Percentiles rank a stretch among this genome's conserved stretches.
Conservation (phyloP, 2,797 vertebrate species). For the Ibycter americanus region DNA sequence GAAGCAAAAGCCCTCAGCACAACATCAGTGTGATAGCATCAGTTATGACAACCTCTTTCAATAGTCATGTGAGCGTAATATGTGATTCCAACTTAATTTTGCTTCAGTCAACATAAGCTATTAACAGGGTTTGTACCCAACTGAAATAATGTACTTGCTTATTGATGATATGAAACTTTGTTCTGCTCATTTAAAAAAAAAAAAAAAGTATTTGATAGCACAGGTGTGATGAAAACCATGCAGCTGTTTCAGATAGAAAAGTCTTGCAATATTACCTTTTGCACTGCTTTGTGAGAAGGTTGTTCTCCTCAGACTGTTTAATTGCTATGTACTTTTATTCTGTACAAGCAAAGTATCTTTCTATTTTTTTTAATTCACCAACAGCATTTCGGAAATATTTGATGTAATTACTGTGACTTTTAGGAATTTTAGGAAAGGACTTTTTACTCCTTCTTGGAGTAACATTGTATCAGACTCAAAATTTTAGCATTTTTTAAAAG, state of each 20-base stretch:
- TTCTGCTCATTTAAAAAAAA: not conserved
- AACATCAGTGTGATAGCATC: slow-evolving; percentile 40
- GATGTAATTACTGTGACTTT: not conserved
- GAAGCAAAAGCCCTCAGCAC: slow-evolving; percentile 22
- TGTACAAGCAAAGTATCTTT: not conserved
- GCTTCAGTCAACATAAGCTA: not conserved
- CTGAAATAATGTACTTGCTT: not conserved
- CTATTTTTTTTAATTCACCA: not conserved
- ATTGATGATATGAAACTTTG: not conserved
- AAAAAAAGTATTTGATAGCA: not conserved
- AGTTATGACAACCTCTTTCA: slow-evolving; percentile 47
- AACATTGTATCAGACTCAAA: not conserved
- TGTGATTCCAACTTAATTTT: slow-evolving; percentile 21
- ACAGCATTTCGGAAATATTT: not conserved
- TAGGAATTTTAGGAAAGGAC: no score
- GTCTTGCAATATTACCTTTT: not conserved
- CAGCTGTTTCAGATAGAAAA: not conserved
- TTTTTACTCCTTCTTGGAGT: not conserved
- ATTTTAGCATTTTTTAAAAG: not conserved
- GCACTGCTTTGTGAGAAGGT: not conserved
- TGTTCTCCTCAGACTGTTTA: not conserved
- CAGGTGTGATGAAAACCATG: not conserved
- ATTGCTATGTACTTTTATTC: not conserved
- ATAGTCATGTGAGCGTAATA: not conserved
- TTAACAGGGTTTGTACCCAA: not conserved